Percentiles rank a stretch among this genome's conserved stretches.
These are phyloP conservation scores for Pseudochaenichthys georgianus DNA, from an alignment of 2,797 vertebrate species.

Conservation along the genomic window DNA sequence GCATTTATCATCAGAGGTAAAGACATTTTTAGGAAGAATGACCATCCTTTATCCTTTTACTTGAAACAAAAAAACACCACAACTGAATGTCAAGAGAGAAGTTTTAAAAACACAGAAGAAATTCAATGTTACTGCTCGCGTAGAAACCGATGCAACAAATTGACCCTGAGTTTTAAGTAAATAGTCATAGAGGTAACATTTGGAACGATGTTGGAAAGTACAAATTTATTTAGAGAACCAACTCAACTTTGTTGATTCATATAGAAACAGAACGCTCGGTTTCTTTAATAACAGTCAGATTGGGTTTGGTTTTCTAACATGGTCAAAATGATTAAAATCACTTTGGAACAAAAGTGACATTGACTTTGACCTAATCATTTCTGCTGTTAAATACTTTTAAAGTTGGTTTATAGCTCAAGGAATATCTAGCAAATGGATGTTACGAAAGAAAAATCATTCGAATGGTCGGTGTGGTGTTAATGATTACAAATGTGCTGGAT, in stretches of 20 bases:
- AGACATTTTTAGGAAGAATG: too few relatives aligned
- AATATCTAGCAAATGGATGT: background rate
- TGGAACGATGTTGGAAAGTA: too few relatives aligned
- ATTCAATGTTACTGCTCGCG: background rate
- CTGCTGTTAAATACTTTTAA: background rate
- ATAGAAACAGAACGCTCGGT: too few relatives aligned
- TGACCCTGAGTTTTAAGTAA: too few relatives aligned
- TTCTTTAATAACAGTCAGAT: too few relatives aligned
- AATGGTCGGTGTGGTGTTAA: background rate
- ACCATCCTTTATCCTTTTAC: too few relatives aligned
- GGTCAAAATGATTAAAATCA: background rate
- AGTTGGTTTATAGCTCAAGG: background rate
- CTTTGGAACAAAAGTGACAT: background rate
- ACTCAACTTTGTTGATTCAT: too few relatives aligned
- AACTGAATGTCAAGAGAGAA: background rate
- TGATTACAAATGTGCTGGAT: background rate
- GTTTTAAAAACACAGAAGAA: background rate
- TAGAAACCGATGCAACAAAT: background rate
- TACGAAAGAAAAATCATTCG: background rate
- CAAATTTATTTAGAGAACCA: too few relatives aligned
- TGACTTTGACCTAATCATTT: background rate
- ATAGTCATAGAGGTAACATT: too few relatives aligned
- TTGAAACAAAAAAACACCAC: too few relatives aligned
- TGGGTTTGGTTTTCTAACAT: too few relatives aligned
- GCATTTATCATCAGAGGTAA: background rate